Conservation (phyloP, 1,140 invertebrate genomes). For the Yoshiicerus persimilis region DNA sequence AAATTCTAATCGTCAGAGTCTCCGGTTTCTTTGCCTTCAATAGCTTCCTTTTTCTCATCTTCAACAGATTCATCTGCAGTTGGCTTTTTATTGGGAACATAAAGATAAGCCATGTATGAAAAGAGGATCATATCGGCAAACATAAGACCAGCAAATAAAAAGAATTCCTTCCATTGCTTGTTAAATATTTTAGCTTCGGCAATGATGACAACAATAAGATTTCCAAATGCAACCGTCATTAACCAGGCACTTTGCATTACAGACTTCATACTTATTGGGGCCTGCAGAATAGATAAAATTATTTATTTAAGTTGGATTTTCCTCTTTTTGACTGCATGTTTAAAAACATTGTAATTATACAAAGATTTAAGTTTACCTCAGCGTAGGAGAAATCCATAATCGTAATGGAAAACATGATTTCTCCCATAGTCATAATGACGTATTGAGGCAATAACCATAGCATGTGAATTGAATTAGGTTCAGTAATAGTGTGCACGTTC, state of each 20-base stretch:
- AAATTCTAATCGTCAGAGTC: neutral
- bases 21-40: neutral
- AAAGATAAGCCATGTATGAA: conserved; percentile 66
- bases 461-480: conserved; percentile 41
- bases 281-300: conserved; percentile 58
- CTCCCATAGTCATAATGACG: conserved; percentile 67
- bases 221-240: conserved; percentile 84
- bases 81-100: conserved; percentile 52
- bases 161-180: conserved; percentile 74
- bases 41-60: neutral
- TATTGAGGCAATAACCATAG: conserved; percentile 40
- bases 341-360: no score
- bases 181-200: conserved; percentile 67
- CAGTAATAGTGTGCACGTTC: neutral
- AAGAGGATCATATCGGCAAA: conserved; percentile 77
- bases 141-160: conserved; percentile 85
- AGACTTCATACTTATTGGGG: conserved; percentile 86
- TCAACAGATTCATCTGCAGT: neutral
- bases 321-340: no score
- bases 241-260: conserved; percentile 11
- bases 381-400: conserved; percentile 42
- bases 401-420: conserved; percentile 73
- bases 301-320: no score
- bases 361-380: no score
- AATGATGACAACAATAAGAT: conserved; percentile 84